Percentiles rank a stretch among this genome's conserved stretches.
Evolutionary conservation across 2,888 invertebrate genomes (phyloP).

Genomic region (Agriotes lineatus): DNA sequence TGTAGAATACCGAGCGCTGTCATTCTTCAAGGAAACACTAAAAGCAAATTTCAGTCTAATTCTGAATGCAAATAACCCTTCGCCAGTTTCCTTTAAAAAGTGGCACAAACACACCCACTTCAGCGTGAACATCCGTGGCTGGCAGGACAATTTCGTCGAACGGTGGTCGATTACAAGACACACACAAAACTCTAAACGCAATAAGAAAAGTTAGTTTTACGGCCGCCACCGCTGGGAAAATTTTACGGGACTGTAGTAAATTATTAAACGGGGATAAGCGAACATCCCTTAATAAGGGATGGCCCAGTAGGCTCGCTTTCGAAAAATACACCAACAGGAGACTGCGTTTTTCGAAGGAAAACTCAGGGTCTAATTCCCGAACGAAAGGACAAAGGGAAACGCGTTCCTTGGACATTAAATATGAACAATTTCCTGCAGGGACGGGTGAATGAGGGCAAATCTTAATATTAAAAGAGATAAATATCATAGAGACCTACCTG

Average conservation of each 20-base stretch:
- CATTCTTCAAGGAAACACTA: too few relatives aligned
- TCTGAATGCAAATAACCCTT: not conserved
- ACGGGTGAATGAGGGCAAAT: not conserved
- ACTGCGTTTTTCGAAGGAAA: not conserved
- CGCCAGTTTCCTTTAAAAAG: not conserved
- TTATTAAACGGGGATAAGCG: not conserved
- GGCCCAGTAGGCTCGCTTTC: not conserved
- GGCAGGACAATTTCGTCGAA: not conserved
- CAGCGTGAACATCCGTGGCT: not conserved
- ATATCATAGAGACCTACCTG: slow-evolving; percentile 67
- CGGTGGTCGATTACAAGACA: not conserved
- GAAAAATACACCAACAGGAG: not conserved
- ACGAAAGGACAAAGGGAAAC: not conserved
- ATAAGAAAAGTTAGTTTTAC: not conserved
- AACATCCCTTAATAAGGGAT: slow-evolving; percentile 11
- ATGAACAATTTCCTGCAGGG: not conserved
- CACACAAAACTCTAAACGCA: not conserved
- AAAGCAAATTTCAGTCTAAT: not conserved
- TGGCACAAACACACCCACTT: not conserved
- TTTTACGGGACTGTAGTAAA: not conserved
- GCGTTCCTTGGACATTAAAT: not conserved
- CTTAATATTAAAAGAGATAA: slow-evolving; percentile 8
- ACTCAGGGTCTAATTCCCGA: not conserved
- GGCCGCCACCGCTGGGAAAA: not conserved
- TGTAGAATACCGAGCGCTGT: too few relatives aligned